A percentile compares a stretch with the other conserved stretches of the same genome.
Evolutionary conservation across 2,888 invertebrate genomes (phyloP).

Genomic region (Microctonus hyperodae): DNA sequence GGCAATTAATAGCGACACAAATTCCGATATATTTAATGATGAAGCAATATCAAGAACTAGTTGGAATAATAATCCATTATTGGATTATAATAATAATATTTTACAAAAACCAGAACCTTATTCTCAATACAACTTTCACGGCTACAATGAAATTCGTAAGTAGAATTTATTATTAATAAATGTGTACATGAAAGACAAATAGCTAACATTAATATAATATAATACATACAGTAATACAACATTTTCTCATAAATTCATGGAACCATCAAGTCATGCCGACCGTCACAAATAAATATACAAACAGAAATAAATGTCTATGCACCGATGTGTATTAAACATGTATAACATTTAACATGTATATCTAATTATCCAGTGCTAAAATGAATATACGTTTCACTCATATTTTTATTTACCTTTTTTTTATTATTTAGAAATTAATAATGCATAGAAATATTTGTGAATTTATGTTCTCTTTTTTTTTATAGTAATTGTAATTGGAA

Average conservation of each 20-base stretch:
- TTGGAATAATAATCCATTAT: constrained; percentile 33
- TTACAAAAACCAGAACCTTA: constrained; percentile 23
- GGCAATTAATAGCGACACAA: not conserved
- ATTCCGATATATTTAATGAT: not conserved
- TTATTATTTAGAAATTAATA: not conserved
- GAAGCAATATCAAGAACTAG: not conserved
- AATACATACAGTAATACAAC: not conserved
- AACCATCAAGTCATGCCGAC: not conserved
- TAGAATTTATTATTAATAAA: not conserved
- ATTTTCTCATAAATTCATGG: not conserved
- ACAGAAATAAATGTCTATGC: not conserved
- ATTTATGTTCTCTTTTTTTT: not conserved
- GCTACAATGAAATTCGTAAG: constrained; percentile 42
- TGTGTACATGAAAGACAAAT: not conserved
- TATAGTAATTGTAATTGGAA: not conserved
- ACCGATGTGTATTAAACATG: no score
- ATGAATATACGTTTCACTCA: not conserved
- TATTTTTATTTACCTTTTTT: not conserved
- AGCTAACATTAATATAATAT: no score
- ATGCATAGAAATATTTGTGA: not conserved
- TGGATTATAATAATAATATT: constrained; percentile 41
- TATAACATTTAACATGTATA: not conserved
- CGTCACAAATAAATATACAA: not conserved
- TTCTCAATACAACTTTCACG: constrained; percentile 33
- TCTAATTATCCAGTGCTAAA: not conserved